Base-by-base conservation (phyloP, 2,888 invertebrate genomes). In the Chironomus tentans region DNA sequence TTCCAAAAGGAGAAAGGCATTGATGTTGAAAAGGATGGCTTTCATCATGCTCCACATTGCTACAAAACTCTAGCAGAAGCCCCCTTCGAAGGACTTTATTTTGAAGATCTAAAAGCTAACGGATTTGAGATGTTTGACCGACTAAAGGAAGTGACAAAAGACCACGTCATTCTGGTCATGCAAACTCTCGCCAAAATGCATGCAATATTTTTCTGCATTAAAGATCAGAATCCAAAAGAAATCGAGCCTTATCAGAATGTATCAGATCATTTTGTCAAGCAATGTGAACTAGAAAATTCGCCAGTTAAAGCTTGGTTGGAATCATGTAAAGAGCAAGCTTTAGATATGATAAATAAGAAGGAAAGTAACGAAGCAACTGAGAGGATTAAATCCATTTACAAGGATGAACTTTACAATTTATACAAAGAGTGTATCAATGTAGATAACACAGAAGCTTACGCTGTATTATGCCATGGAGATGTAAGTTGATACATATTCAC, bases 171-270 rank as follows among this genome's bases (percentile, higher is more conserved):
- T 21, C 78, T 81, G 12, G 83, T 85, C 3, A 82, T 86, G 77
- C 80, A 82, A 74, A 81, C 83, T 5, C 82, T 86, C 61, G 86
- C 84, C 6, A 86, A 85, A 65, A 82, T 85, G 70, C 86, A 86
- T 78, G 86, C 86, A 0, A 79, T 85, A 3, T 85, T 85, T 2
- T 80, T 86, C 74, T 85, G 85, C 0, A 79, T 86, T 18, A 82
- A 81, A 77, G 80, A 80, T 62, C 80, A 81, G 77, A 77, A 78
- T 3, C 79, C 81, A 0, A 80, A 80, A 4, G 77, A 77, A 18
- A 70, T 82, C n/a, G 62, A 74, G 1, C 77, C 78, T 22, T 81
- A 80, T 28, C 79, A 78, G 70, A 28, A 48, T 4, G 68, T 83
- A 3, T 69, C 78, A 22, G 82, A 82, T 62, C 81, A 82, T 38